Conservation (phyloP, 2,797 vertebrate species). For the Nasua narica region DNA sequence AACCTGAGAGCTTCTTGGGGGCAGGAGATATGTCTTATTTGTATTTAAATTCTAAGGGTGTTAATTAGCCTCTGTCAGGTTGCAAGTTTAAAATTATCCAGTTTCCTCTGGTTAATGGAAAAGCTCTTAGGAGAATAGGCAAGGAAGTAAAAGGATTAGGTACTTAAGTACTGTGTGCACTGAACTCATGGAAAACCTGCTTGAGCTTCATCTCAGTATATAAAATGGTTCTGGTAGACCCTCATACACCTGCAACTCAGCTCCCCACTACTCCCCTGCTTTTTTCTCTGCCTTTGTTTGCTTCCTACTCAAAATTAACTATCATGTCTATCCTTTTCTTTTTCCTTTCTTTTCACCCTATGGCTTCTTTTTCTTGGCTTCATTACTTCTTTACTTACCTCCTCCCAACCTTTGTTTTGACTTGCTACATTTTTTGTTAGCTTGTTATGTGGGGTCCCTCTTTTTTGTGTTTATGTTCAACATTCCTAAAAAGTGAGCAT, state of each 20-base stretch:
- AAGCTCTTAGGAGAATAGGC: not conserved
- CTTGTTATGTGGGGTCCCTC: rapidly evolving
- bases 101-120: not conserved
- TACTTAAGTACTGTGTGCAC: not conserved
- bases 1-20: not conserved
- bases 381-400: not conserved
- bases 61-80: not conserved
- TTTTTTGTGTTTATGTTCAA: not conserved
- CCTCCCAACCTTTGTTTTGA: not conserved
- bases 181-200: not conserved
- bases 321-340: not conserved
- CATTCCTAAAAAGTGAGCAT: not conserved
- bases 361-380: not conserved
- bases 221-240: not conserved
- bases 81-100: not conserved
- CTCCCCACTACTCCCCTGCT: not conserved
- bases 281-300: not conserved
- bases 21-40: not conserved
- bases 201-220: not conserved
- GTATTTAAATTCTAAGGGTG: not conserved
- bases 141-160: not conserved
- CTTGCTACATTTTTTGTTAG: not conserved
- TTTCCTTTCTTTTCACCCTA: not conserved
- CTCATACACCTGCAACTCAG: not conserved
- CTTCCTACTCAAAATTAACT: not conserved